phyloP scores from a whole-genome alignment of 2,797 vertebrate species.

The Lacerta agilis region DNA sequence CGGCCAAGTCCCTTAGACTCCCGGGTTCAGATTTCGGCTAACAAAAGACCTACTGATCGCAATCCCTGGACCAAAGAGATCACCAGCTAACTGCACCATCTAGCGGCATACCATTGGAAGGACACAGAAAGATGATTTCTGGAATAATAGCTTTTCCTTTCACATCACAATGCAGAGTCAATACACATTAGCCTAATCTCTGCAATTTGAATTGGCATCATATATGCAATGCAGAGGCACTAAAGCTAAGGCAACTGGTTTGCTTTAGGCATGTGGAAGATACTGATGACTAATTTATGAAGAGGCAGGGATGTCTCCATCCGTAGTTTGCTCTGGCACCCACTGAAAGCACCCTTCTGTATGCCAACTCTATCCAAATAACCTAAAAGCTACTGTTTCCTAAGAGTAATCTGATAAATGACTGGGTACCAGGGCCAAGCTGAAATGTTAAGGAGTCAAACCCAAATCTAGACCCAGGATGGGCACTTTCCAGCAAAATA shows the following conservation, averaged over 20 bases:
- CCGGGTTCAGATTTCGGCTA: neutral
- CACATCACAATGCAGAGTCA: neutral
- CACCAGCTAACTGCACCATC: conserved; percentile 71
- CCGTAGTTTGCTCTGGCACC: neutral
- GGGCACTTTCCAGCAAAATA: neutral
- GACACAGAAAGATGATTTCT: neutral
- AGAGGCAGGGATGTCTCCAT: neutral
- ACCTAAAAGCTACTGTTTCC: neutral
- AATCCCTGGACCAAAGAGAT: conserved; percentile 6
- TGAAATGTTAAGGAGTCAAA: neutral
- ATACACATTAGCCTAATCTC: too few relatives aligned
- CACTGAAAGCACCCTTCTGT: neutral
- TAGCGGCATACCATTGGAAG: conserved; percentile 54
- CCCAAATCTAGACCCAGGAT: neutral
- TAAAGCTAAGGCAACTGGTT: neutral
- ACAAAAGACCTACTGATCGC: accelerated
- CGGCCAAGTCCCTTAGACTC: neutral
- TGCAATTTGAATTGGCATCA: neutral
- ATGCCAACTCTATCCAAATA: neutral
- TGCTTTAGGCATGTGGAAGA: neutral
- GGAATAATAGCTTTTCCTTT: neutral
- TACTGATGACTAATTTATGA: too few relatives aligned
- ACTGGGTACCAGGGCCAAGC: neutral
- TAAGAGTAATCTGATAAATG: neutral
- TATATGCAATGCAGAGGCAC: neutral